Evolutionary conservation across 2,113 vertebrate species (phyloP), one percentile per base, ranked within the genome.

Genomic region (Mohoua ochrocephala): DNA sequence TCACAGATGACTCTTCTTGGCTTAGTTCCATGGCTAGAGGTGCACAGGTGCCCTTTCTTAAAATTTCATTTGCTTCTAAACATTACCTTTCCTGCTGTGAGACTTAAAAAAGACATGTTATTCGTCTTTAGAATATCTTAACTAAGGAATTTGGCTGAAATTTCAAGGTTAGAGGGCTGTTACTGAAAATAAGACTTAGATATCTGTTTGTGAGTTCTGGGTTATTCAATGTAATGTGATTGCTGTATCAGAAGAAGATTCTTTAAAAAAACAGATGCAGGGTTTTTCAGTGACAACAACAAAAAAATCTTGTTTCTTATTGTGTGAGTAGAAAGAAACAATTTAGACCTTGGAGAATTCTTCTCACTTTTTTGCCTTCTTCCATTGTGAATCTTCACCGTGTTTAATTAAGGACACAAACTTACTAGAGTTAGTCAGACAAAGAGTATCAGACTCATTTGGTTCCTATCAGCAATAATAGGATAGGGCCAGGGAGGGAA

Each of bases 71-170:
- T 89, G 7, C 24, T 71, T 95, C 61, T 80, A 60, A 91, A 82
- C 35, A 37, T 56, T 80, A 61, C 5, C 31, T 83, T 92, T 92
- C n/a, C 45, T 87, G 24, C 31, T 68, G 33, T 57, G 57, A 76
- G 22, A 45, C 16, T 79, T 84, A 6, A 82, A 84, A 83, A 59
- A 64, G n/a, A 42, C 19, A 7, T 49, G 67, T 35, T 95, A 64
- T 84, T 93, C 92, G 14, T 77, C 57, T 94, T 92, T 88, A 49
- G n/a, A 65, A 71, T 88, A 85, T 56, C 78, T 95, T 86, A 65
- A 33, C 28, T 69, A 26, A 92, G 84, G 49, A 93, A 71, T 91
- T 76, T 70, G 68, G 27, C 8, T 78, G n/a, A 92, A 94, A 89
- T 92, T 87, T 86, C 68, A 91, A 63, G 19, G 35, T 84, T 92